phyloP scores from a whole-genome alignment of 2,888 invertebrate species.

The Hymenopus coronatus region DNA sequence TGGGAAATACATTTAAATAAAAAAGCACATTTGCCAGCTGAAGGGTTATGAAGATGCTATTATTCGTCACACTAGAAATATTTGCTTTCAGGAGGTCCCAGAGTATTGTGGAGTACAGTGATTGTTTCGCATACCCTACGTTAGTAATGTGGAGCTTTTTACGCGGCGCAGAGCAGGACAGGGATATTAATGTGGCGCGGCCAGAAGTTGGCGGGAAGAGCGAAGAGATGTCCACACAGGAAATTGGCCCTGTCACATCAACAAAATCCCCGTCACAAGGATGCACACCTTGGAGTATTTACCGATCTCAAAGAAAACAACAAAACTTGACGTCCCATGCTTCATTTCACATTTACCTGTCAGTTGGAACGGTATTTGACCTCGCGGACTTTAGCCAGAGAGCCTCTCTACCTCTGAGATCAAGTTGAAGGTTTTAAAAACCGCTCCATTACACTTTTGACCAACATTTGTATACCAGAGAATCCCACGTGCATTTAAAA shows the following conservation, averaged over 20 bases:
- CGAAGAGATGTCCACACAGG: neutral
- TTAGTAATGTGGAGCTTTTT: neutral
- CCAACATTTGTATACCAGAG: neutral
- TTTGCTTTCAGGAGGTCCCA: too few relatives aligned
- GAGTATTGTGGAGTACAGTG: neutral
- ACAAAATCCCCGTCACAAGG: neutral
- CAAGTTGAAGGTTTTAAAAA: neutral
- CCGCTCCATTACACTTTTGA: neutral
- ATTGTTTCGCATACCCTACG: neutral
- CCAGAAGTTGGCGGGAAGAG: conserved; percentile 4
- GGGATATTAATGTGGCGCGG: conserved; percentile 7
- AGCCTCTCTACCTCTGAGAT: neutral
- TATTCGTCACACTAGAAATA: too few relatives aligned
- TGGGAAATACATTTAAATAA: too few relatives aligned
- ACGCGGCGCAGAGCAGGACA: neutral
- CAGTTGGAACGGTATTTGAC: neutral
- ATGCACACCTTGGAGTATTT: neutral
- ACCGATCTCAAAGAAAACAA: neutral
- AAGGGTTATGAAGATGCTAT: too few relatives aligned
- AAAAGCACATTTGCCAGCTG: too few relatives aligned
- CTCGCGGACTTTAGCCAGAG: neutral
- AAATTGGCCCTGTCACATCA: conserved; percentile 13
- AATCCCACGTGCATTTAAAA: too few relatives aligned
- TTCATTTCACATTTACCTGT: neutral
- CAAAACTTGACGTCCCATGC: neutral